These are phyloP conservation scores for Halichoerus grypus DNA, from an alignment of 2,113 vertebrate genomes.

Conservation along the genomic window DNA sequence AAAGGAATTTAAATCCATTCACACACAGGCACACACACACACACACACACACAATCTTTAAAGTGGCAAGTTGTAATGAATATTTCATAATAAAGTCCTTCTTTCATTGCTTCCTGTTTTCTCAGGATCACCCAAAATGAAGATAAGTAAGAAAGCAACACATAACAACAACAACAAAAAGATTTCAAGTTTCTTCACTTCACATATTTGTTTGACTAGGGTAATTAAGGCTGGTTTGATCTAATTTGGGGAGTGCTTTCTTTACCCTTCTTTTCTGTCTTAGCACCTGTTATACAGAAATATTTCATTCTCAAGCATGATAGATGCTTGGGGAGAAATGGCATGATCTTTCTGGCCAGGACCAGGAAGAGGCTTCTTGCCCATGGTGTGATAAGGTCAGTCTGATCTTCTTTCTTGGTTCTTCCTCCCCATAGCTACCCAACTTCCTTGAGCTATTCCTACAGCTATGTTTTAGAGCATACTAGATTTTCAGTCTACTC, in stretches of 20 bases:
- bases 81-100: conserved; percentile 51
- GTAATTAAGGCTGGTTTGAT: background rate
- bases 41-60: background rate
- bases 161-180: background rate
- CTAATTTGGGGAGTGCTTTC: background rate
- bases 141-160: conserved; percentile 24
- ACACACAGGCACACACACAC: background rate
- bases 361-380: background rate
- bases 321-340: background rate
- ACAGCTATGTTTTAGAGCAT: background rate
- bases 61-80: background rate
- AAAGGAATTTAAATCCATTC: conserved; percentile 1
- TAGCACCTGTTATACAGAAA: background rate
- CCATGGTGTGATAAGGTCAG: background rate
- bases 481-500: background rate
- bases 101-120: conserved; percentile 51
- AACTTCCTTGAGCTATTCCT: conserved; percentile 14
- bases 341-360: background rate
- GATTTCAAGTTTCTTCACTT: conserved; percentile 15
- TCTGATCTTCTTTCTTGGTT: background rate
- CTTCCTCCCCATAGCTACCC: background rate
- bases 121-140: conserved; percentile 22
- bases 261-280: background rate
- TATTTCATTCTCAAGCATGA: background rate
- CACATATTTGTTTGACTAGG: conserved; percentile 22